Conservation (phyloP, 2,113 vertebrate genomes). For the Gallinago undulata region DNA sequence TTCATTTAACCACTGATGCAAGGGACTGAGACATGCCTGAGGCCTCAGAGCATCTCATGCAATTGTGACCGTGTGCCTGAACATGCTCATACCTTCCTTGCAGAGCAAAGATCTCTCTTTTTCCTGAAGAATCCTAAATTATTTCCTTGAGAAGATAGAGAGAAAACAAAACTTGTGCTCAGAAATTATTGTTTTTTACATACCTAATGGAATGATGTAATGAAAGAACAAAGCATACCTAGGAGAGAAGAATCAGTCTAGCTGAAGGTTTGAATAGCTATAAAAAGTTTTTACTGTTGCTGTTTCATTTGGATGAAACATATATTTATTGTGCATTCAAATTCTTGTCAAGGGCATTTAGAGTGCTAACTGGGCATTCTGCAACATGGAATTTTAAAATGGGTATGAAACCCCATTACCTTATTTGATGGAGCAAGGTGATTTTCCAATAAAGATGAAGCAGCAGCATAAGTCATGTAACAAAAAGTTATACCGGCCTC, state of each 20-base stretch:
- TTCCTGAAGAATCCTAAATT: background rate
- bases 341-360: background rate
- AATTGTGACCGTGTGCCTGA: background rate
- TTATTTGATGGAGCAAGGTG: background rate
- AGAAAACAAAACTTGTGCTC: background rate
- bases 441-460: background rate
- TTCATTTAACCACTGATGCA: conserved; percentile 12
- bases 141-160: background rate
- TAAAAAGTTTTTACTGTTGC: background rate
- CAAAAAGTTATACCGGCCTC: background rate
- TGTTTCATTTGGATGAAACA: background rate
- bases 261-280: background rate
- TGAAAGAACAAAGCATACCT: background rate
- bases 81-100: background rate
- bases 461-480: background rate
- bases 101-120: background rate
- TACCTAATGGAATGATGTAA: background rate
- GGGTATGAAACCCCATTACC: background rate
- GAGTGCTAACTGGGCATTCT: background rate
- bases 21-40: background rate
- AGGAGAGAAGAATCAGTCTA: background rate
- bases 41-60: background rate
- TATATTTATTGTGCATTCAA: background rate
- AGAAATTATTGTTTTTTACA: background rate
- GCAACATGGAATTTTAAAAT: background rate